Conservation (phyloP, 1,140 invertebrate species). For the Drosophila bipectinata region DNA sequence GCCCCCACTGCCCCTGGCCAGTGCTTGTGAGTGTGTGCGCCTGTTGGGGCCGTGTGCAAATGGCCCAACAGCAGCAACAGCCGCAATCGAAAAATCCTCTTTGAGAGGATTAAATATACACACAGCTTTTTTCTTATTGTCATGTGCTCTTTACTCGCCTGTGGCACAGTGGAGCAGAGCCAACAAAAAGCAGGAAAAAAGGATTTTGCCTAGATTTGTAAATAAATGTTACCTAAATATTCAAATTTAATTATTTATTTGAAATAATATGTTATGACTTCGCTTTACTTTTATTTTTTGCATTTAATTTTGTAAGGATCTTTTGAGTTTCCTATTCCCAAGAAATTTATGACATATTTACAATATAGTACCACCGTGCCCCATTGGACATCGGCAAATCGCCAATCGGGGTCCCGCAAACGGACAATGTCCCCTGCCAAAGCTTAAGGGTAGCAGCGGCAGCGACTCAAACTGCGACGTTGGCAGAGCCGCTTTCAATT, state of each 20-base stretch:
- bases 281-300: no score
- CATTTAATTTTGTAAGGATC: background rate
- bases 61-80: constrained; percentile 43
- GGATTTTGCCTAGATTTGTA: no score
- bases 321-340: background rate
- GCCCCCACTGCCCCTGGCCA: constrained; percentile 11
- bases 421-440: constrained; percentile 78
- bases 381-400: constrained; percentile 15
- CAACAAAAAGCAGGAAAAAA: constrained; percentile 5
- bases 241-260: no score
- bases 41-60: constrained; percentile 80
- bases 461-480: constrained; percentile 24
- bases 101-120: constrained; percentile 83
- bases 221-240: no score
- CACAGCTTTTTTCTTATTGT: constrained; percentile 58
- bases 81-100: constrained; percentile 80
- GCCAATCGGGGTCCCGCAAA: constrained; percentile 61
- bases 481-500: constrained; percentile 72
- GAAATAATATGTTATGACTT: no score
- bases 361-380: constrained; percentile 38
- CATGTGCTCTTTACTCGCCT: constrained; percentile 63
- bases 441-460: constrained; percentile 74
- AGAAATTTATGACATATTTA: background rate
- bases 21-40: constrained; percentile 5
- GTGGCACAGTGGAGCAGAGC: constrained; percentile 55